These are phyloP conservation scores for Apamea crenata DNA, from an alignment of 2,888 invertebrate genomes.

Conservation along the genomic window DNA sequence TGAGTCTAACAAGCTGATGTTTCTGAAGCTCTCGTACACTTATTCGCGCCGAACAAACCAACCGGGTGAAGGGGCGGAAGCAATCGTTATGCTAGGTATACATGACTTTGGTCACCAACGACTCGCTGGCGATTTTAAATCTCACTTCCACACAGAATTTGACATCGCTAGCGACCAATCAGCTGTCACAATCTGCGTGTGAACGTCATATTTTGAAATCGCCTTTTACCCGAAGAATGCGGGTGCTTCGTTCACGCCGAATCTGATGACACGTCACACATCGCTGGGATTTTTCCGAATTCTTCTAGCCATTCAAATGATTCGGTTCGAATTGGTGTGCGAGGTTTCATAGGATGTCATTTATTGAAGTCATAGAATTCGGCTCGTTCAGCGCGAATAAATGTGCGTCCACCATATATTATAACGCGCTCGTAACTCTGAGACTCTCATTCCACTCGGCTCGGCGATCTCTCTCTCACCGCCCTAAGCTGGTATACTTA, in stretches of 20 bases:
- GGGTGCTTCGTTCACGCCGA: background rate
- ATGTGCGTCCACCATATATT: background rate
- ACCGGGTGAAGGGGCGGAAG: too few species aligned
- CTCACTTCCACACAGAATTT: background rate
- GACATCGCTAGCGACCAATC: background rate
- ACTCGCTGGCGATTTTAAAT: background rate
- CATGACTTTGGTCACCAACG: background rate
- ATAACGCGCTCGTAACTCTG: too few species aligned
- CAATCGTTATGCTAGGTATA: too few species aligned
- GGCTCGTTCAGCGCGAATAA: background rate
- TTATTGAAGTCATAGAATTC: background rate
- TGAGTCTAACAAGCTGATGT: too few species aligned
- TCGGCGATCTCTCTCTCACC: too few species aligned
- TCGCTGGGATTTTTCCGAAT: background rate
- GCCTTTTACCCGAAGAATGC: background rate
- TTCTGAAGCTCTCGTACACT: too few species aligned
- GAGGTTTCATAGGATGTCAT: background rate
- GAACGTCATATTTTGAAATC: background rate
- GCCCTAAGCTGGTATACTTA: too few species aligned
- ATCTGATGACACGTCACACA: background rate
- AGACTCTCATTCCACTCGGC: too few species aligned
- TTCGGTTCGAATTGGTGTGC: background rate
- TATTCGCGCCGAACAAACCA: too few species aligned
- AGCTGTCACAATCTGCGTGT: background rate
- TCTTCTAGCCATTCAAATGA: background rate